phyloP scores from a whole-genome alignment of 1,140 invertebrate species.

The Diabrotica virgifera region DNA sequence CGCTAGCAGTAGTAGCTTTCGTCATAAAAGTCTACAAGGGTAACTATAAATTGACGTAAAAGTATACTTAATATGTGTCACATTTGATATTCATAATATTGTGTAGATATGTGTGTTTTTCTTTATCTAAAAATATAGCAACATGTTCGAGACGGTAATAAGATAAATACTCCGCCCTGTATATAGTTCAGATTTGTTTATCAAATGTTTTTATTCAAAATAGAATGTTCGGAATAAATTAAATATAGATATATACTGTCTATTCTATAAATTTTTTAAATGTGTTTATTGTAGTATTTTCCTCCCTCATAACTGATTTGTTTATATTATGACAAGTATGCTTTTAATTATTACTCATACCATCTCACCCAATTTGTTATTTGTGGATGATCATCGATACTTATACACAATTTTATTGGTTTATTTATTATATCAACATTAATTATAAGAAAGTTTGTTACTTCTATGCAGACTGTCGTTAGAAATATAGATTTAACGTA shows the following conservation, averaged over 20 bases:
- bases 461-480: constrained; percentile 1
- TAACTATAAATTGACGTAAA: not conserved
- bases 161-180: not conserved
- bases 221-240: not conserved
- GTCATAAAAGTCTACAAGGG: not conserved
- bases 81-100: not conserved
- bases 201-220: not conserved
- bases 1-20: not conserved
- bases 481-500: not conserved
- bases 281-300: not conserved
- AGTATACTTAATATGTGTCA: constrained; percentile 3
- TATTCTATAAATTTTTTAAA: not conserved
- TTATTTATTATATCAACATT: not conserved
- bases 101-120: not conserved
- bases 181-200: constrained; percentile 3
- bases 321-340: too few relatives aligned
- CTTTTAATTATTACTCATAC: too few relatives aligned
- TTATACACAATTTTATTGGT: not conserved
- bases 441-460: constrained; percentile 1
- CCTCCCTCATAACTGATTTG: not conserved
- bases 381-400: too few relatives aligned
- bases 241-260: not conserved
- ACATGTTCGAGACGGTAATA: not conserved
- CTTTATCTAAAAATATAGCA: not conserved
- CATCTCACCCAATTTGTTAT: too few relatives aligned